These are phyloP conservation scores for Temnothorax longispinosus DNA, from an alignment of 1,140 invertebrate genomes.

Conservation along the genomic window DNA sequence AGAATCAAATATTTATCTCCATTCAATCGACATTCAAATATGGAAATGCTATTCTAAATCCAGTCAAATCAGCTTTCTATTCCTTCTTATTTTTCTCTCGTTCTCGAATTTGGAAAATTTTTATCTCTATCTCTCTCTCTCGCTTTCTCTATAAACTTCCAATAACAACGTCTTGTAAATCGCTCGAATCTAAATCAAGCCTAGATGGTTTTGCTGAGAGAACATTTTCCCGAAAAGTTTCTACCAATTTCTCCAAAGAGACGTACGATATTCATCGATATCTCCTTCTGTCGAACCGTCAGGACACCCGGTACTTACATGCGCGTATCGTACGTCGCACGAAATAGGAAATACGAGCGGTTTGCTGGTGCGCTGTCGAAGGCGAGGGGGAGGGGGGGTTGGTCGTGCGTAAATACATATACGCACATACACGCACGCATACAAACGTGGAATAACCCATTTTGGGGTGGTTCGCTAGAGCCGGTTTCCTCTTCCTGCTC, in stretches of 20 bases:
- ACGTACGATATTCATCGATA: neutral
- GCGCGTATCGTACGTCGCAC: neutral
- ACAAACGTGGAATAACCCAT: slow-evolving; percentile 74
- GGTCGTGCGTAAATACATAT: slow-evolving; percentile 38
- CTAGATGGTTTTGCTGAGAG: neutral
- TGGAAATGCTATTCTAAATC: neutral
- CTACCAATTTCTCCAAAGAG: neutral
- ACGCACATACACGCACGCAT: neutral
- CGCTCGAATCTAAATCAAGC: neutral
- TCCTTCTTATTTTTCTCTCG: neutral
- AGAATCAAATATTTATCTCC: neutral
- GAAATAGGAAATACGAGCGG: slow-evolving; percentile 47
- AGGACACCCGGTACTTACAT: slow-evolving; percentile 15
- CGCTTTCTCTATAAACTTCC: neutral
- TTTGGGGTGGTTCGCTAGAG: slow-evolving; percentile 74
- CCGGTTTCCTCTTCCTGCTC: slow-evolving; percentile 51
- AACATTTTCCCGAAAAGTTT: neutral
- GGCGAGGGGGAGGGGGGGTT: neutral
- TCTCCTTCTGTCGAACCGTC: neutral
- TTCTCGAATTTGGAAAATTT: neutral
- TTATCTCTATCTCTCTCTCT: neutral
- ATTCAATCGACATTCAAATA: neutral
- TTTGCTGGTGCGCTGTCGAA: slow-evolving; percentile 37
- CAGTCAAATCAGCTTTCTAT: neutral
- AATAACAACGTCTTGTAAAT: neutral